A percentile compares a stretch with the other conserved stretches of the same genome.
Conservation (phyloP, 2,797 vertebrate species). For the Moxostoma hubbsi region DNA sequence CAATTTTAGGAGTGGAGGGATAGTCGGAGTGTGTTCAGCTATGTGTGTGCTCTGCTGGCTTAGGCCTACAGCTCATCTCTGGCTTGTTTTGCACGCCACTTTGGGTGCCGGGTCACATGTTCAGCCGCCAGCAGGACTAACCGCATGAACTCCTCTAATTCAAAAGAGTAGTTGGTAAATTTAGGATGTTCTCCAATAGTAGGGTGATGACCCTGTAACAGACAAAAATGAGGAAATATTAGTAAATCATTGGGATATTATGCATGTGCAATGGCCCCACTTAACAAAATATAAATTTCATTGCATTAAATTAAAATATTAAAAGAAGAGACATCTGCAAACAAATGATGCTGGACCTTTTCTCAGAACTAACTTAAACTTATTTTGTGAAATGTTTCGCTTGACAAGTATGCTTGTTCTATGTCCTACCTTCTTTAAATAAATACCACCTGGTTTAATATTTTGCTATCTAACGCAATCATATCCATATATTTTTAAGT, state of each 20-base stretch:
- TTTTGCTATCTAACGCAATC: background rate
- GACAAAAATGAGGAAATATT: background rate
- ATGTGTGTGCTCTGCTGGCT: background rate
- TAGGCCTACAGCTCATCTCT: constrained; percentile 85
- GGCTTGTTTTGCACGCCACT: constrained; percentile 78
- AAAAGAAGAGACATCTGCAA: background rate
- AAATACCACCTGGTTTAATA: background rate
- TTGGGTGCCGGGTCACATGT: constrained; percentile 83
- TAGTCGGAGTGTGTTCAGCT: constrained; percentile 9
- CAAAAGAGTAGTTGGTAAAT: constrained; percentile 97
- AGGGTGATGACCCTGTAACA: constrained; percentile 91
- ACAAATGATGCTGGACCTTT: too few species aligned
- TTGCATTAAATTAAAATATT: background rate
- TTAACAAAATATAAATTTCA: background rate
- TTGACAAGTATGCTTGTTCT: too few species aligned
- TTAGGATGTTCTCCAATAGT: constrained; percentile 95
- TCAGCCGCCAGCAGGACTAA: constrained; percentile 87
- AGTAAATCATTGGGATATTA: background rate
- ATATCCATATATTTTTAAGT: background rate
- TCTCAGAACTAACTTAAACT: too few species aligned
- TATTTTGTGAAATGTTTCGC: background rate
- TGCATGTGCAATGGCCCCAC: background rate
- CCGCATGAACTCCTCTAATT: constrained; percentile 91
- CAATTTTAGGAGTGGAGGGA: background rate
- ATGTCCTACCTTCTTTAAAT: too few species aligned